Evolutionary conservation across 92 coral and sea anemone species (phyloP), one percentile per base, ranked within the genome.

Genomic region (Blastomussa wellsi): DNA sequence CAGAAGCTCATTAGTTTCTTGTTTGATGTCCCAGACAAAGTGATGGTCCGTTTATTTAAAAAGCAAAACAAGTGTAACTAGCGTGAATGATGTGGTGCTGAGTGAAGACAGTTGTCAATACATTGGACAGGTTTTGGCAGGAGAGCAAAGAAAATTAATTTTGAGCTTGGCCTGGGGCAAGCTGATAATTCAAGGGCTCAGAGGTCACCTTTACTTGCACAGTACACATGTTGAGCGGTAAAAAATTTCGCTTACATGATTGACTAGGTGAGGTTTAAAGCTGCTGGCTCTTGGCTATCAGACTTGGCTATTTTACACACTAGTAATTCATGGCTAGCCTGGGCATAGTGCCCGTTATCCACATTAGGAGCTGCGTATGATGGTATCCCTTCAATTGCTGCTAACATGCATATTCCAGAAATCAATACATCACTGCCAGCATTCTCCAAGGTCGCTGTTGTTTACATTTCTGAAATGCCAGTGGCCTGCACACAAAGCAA

Each of bases 381-480:
- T n/a, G 65, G 26, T 57, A 24, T 57, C 65, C 29, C 29, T 15
- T n/a, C 37, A 33, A 62, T 62, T 62, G 26, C 68, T 62, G 10
- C 35, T 28, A 65, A 32, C 70, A 14, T 65, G 37, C 70, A 65
- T 32, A n/a, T 28, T 22, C 35, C 36, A 26, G 32, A 65, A 29
- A 28, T 65, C 35, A 14, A 7, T 7, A 0, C 35, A 11, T 26
- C 15, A 65, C 8, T 31, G n/a, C 7, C 19, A 19, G 31, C 7
- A 32, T 12, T 5, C 28, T 17, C 7, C 26, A 28, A 12, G 35
- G 72, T 60, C 60, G 28, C 42, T 83, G 51, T 29, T 83, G 87
- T 83, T 59, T 83, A 74, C 87, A 83, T 83, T 83, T 59, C 74
- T 74, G 11, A 39, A 74, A 75, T 83, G 42, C 73, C 62, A 38